Evolutionary conservation across 2,888 invertebrate species (phyloP).

Genomic region (Limulus polyphemus): DNA sequence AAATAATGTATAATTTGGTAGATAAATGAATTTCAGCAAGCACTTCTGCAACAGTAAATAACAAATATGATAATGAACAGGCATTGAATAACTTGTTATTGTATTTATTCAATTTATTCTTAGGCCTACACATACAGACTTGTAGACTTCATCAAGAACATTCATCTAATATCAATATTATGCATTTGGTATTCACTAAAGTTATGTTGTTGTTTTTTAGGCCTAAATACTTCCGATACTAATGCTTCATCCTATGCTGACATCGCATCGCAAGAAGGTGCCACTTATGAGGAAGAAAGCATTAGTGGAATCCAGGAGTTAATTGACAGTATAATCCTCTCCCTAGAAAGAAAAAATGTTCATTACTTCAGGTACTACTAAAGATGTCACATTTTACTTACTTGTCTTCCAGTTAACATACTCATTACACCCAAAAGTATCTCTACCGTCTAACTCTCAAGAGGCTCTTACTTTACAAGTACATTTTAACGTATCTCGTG

Average conservation of each 20-base stretch:
- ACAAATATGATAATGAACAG: too few species aligned
- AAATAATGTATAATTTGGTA: too few species aligned
- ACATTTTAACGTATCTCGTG: too few species aligned
- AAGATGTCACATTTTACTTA: neutral
- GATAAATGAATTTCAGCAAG: too few species aligned
- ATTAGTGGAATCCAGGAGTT: conserved; percentile 13
- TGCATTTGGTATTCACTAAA: too few species aligned
- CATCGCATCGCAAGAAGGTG: neutral
- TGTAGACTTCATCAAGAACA: neutral
- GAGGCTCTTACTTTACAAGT: too few species aligned
- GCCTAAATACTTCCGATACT: conserved; percentile 6
- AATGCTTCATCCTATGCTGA: conserved; percentile 5
- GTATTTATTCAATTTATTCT: too few species aligned
- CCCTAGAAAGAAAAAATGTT: conserved; percentile 23
- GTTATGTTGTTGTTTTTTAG: conserved; percentile 4
- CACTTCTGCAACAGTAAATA: too few species aligned
- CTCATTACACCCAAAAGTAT: too few species aligned
- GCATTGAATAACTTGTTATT: too few species aligned
- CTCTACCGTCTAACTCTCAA: too few species aligned
- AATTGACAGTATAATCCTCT: conserved; percentile 25
- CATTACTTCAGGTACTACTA: conserved; percentile 24
- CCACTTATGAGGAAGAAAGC: conserved; percentile 13
- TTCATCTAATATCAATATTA: neutral
- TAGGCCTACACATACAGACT: neutral
- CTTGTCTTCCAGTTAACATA: too few species aligned